Base-by-base conservation (phyloP, 1,140 invertebrate species). In the Drosophila grimshawi region DNA sequence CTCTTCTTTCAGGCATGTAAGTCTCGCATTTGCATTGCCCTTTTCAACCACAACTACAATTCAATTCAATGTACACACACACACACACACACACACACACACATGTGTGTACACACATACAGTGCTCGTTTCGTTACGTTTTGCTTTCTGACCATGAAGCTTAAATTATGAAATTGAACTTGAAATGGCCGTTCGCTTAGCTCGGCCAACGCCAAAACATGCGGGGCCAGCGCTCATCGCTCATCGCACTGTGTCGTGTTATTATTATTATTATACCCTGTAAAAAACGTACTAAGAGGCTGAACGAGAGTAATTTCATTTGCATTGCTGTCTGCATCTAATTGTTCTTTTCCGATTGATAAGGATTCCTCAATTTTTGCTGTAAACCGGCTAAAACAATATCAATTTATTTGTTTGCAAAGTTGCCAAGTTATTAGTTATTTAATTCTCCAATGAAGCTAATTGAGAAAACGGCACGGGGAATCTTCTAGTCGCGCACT, bases 131-230 rank as follows among this genome's bases (percentile, higher is more conserved):
- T 60, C 32, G 46, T 61, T 76, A 59, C 35, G 63, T 60, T 63
- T 69, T 72, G 64, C 63, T 75, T 71, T 74, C 55, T 76, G 85
- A 75, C 81, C 85, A 81, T 89, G 85, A 78, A 76, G 80, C 72
- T 78, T 64, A 90, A 89, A 89, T 89, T 89, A 89, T 89, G 80
- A 88, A 89, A 89, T 90, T 89, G 85, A 89, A 89, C 86, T 89
- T 89, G 85, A 89, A 90, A 81, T 82, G 53, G 51, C 8, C 56
- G 56, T 60, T 37, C 33, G 45, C 48, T 51, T 19, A 30, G 61
- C 61, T 62, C 46, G 48, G 35, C 49, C 35, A 48, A 7, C 30
- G 57, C 57, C 32, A 73, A 81, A 53, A 69, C 59, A 55, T 61
- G 55, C 51, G 46, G 11, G 63, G 29, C 30, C 33, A 61, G 29